Evolutionary conservation across 2,888 invertebrate genomes (phyloP).

Genomic region (Pammene aurita): DNA sequence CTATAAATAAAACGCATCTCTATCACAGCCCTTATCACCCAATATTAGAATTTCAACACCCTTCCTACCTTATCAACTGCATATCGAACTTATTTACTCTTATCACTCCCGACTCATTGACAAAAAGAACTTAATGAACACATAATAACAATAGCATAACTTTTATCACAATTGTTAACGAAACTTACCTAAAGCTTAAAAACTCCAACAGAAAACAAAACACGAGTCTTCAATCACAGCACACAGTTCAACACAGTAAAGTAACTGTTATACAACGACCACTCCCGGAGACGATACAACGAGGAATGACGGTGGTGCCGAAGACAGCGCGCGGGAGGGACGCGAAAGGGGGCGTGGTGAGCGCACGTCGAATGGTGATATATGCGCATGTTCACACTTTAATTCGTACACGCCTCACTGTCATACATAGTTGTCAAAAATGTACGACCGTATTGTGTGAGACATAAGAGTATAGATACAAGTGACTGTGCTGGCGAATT

Average conservation of each 20-base stretch:
- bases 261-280: conserved; percentile 53
- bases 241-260: conserved; percentile 66
- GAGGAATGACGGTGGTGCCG: conserved; percentile 74
- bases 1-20: not conserved
- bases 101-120: conserved; percentile 4
- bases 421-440: conserved; percentile 53
- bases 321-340: conserved; percentile 62
- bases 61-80: not conserved
- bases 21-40: not conserved
- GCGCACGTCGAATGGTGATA: conserved; percentile 72
- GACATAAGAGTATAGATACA: conserved; percentile 1
- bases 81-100: not conserved
- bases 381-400: conserved; percentile 79
- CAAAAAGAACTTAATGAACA: conserved; percentile 21
- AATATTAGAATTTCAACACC: not conserved
- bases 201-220: conserved; percentile 48
- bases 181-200: conserved; percentile 50
- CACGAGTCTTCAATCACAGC: conserved; percentile 64
- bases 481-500: conserved; percentile 14
- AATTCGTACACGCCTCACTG: conserved; percentile 76
- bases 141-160: conserved; percentile 16
- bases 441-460: not conserved
- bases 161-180: conserved; percentile 27
- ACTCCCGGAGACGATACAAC: conserved; percentile 63
- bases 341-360: conserved; percentile 53